Evolutionary conservation across 1,140 invertebrate species (phyloP), one percentile per base, ranked within the genome.

Genomic region (Pogonomyrmex californicus): DNA sequence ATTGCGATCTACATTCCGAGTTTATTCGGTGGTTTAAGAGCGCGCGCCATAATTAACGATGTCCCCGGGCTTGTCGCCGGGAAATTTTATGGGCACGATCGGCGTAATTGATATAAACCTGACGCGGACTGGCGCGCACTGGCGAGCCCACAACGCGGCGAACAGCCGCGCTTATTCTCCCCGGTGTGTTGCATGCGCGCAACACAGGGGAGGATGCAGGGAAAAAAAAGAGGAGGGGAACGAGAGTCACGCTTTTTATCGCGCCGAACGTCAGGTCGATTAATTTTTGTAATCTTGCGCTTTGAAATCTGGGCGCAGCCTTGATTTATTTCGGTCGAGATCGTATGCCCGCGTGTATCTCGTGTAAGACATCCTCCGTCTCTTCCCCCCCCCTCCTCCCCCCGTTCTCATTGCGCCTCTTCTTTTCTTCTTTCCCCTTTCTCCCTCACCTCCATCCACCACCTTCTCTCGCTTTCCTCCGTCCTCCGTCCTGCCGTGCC

Each of bases 241-340:
- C 41, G 70, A 73, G 66, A 86, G 70, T 68, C 83, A 78, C 76
- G 86, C 49, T 82, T 91, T 90, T 90, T 90, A 91, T 91, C 90
- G 89, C 90, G 10, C 30, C 47, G 90, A 81, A 88, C 85, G 90
- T 91, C 90, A 77, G 70, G 90, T 90, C 90, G 90, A 91, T 91
- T 91, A 91, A 91, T 91, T 91, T 91, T 91, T 91, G 89, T 90
- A 91, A 91, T 91, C 90, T 91, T 87, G 86, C 87, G 85, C 90
- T 91, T 91, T 91, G 90, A 91, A 91, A 91, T 91, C 88, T 91
- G 90, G 89, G 89, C 78, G 91, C 91, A 90, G 91, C 86, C 91
- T 92, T 91, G 91, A 92, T 92, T 92, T 92, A 92, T 91, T 90
- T 87, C 79, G 70, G 58, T 79, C 75, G 70, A 91, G 91, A 91